A percentile compares a stretch with the other conserved stretches of the same genome.
Evolutionary conservation across 2,797 vertebrate species (phyloP).

Genomic region (Girardinus metallicus): DNA sequence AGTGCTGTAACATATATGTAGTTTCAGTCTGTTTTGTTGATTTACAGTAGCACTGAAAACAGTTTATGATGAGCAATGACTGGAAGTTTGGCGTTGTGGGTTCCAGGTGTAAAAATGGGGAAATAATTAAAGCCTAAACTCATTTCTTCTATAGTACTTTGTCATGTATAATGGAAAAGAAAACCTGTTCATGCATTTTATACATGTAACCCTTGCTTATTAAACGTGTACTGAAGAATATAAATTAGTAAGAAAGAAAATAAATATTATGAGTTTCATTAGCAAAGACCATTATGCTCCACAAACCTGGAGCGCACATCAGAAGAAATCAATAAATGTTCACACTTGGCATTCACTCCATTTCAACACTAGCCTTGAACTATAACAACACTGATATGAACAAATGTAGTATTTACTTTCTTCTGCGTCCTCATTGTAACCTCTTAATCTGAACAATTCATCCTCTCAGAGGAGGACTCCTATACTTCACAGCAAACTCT

Average conservation of each 20-base stretch:
- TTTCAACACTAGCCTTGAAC: slow-evolving; percentile 26
- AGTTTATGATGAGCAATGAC: slow-evolving; percentile 50
- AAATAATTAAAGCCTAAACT: slow-evolving; percentile 57
- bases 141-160: slow-evolving; percentile 34
- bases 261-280: neutral
- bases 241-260: neutral
- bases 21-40: slow-evolving; percentile 57
- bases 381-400: slow-evolving; percentile 30
- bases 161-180: slow-evolving; percentile 4
- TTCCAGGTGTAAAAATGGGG: slow-evolving; percentile 7
- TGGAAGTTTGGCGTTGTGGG: slow-evolving; percentile 29
- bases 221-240: slow-evolving; percentile 15
- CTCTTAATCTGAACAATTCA: slow-evolving; percentile 40
- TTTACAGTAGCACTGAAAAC: slow-evolving; percentile 52
- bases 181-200: slow-evolving; percentile 31
- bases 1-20: slow-evolving; percentile 45
- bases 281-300: slow-evolving; percentile 2
- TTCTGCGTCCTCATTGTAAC: slow-evolving; percentile 37
- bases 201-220: slow-evolving; percentile 19
- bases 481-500: slow-evolving; percentile 43
- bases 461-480: slow-evolving; percentile 23
- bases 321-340: slow-evolving; percentile 43
- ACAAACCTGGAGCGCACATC: slow-evolving; percentile 1
- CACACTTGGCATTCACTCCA: slow-evolving; percentile 20
- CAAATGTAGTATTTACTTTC: slow-evolving; percentile 53